Percentiles rank a stretch among this genome's conserved stretches.
Evolutionary conservation across 1,140 invertebrate genomes (phyloP).

Genomic region (Rhynchophorus ferrugineus): DNA sequence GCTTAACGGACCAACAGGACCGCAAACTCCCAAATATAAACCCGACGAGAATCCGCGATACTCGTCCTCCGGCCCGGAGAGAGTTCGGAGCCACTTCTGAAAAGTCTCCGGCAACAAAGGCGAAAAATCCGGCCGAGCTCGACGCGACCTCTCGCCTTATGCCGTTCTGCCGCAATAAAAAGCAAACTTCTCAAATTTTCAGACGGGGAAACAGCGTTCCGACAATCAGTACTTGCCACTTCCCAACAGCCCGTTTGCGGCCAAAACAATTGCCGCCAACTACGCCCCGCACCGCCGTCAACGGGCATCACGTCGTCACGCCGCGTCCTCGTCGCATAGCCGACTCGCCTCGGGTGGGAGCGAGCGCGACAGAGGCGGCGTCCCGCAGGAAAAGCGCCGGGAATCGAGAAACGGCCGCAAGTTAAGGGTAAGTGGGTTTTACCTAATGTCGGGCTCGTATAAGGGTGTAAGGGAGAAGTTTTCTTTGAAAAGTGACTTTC

Average conservation of each 20-base stretch:
- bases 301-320: neutral
- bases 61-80: too few species aligned
- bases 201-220: conserved; percentile 14
- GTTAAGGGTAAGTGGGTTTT: conserved; percentile 20
- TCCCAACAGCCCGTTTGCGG: conserved; percentile 22
- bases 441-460: conserved; percentile 18
- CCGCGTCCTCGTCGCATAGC: neutral
- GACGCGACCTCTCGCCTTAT: neutral
- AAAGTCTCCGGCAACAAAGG: too few species aligned
- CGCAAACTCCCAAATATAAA: too few species aligned
- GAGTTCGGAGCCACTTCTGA: too few species aligned
- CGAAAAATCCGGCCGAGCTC: too few species aligned
- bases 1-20: too few species aligned
- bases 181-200: conserved; percentile 22
- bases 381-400: neutral
- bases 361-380: neutral
- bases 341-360: neutral
- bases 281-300: conserved; percentile 1
- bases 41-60: too few species aligned
- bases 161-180: conserved; percentile 1
- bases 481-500: conserved; percentile 18
- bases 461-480: conserved; percentile 13
- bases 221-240: conserved; percentile 23
- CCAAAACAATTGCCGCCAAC: conserved; percentile 23
- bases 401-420: conserved; percentile 12